These are phyloP conservation scores for Rhinogobius similis DNA, from an alignment of 2,113 vertebrate genomes.

Conservation along the genomic window DNA sequence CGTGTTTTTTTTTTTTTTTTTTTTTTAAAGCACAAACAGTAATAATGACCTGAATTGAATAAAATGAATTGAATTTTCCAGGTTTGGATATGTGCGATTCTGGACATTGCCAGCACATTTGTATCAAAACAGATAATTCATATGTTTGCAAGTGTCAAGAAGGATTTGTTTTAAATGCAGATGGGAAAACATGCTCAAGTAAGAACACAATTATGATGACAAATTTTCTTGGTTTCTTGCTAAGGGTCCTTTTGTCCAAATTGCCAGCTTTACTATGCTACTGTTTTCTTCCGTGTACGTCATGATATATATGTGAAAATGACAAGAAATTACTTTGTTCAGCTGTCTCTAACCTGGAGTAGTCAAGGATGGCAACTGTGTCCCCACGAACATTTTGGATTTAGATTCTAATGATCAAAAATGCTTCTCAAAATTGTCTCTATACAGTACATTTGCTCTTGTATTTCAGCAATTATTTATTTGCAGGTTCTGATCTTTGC, in stretches of 20 bases:
- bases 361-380: constrained; percentile 33
- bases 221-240: background rate
- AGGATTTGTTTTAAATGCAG: constrained; percentile 74
- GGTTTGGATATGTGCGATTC: constrained; percentile 61
- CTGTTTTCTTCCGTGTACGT: constrained; percentile 64
- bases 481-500: constrained; percentile 63
- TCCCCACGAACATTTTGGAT: constrained; percentile 15
- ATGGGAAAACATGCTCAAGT: constrained; percentile 76
- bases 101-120: constrained; percentile 77
- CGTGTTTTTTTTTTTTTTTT: background rate
- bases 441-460: background rate
- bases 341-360: too few species aligned
- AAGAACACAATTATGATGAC: background rate
- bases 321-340: too few species aligned
- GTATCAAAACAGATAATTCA: constrained; percentile 55
- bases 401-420: background rate
- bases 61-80: constrained; percentile 31
- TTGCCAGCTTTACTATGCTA: constrained; percentile 76
- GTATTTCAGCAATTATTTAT: constrained; percentile 15
- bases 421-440: background rate
- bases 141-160: constrained; percentile 69
- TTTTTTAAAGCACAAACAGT: too few species aligned
- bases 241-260: constrained; percentile 52
- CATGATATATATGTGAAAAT: constrained; percentile 65
- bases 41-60: background rate